Conservation (phyloP, 35 echinoderm and acorn worm genomes). For the Stichopus chloronotus region DNA sequence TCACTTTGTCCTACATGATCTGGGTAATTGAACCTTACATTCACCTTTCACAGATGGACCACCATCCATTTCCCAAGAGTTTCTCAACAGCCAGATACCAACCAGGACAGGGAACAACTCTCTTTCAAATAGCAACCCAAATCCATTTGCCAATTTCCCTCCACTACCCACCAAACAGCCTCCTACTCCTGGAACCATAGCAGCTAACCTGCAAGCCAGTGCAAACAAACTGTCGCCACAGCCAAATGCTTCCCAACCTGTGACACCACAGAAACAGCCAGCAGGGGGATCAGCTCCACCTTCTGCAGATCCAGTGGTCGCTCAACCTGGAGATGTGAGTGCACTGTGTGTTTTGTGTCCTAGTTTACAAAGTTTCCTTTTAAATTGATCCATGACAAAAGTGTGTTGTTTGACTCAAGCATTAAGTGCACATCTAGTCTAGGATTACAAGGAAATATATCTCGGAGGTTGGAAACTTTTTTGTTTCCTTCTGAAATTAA, state of each 20-base stretch:
- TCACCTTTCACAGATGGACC: constrained; percentile 58
- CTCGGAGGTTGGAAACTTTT: too few relatives aligned
- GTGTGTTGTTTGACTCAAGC: too few relatives aligned
- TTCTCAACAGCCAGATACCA: constrained; percentile 55
- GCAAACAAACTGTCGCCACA: constrained; percentile 50
- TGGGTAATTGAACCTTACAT: too few relatives aligned
- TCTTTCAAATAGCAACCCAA: constrained; percentile 48
- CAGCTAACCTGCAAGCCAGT: constrained; percentile 47
- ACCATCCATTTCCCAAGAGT: constrained; percentile 55
- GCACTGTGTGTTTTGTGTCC: too few relatives aligned
- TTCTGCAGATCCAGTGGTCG: background rate
- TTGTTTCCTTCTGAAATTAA: too few relatives aligned
- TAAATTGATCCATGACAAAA: too few relatives aligned
- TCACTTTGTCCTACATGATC: too few relatives aligned
- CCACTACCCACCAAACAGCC: constrained; percentile 68
- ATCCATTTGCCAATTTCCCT: constrained; percentile 76
- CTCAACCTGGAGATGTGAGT: constrained; percentile 12
- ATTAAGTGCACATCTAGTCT: too few relatives aligned
- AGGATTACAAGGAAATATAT: too few relatives aligned
- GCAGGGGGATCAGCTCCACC: background rate
- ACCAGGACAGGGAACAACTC: constrained; percentile 28
- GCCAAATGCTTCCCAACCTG: constrained; percentile 12
- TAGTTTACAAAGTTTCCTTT: too few relatives aligned
- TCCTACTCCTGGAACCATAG: constrained; percentile 45
- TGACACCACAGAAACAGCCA: constrained; percentile 13